Conservation (phyloP, 2,797 vertebrate species). For the Centropyge bicolor region DNA sequence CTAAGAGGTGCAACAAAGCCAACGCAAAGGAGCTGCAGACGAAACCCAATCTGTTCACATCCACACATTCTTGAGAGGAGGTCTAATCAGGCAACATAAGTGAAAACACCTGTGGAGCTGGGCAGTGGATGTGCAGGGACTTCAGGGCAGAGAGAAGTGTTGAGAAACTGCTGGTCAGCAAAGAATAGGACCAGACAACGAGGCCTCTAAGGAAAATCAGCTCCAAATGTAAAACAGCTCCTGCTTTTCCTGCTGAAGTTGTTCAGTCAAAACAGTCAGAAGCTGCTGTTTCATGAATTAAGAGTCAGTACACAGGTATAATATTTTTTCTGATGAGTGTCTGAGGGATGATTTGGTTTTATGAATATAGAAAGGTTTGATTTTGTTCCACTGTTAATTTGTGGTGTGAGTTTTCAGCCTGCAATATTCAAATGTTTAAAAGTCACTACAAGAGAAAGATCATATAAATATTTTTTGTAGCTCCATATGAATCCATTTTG, state of each 20-base stretch:
- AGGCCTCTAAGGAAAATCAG: neutral
- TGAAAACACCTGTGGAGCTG: neutral
- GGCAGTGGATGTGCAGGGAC: neutral
- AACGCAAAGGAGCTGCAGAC: neutral
- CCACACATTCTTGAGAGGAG: neutral
- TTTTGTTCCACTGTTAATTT: neutral
- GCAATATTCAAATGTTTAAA: neutral
- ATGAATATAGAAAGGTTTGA: neutral
- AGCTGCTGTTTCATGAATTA: neutral
- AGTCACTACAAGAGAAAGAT: neutral
- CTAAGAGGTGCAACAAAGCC: neutral
- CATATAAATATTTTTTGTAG: neutral
- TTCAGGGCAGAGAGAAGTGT: neutral
- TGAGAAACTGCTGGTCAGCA: neutral
- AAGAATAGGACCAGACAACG: neutral
- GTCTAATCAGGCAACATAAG: neutral
- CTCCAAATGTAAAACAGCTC: too few species aligned
- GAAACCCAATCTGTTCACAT: neutral
- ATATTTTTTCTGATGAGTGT: neutral
- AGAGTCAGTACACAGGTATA: neutral
- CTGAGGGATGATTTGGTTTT: neutral
- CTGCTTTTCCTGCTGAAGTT: neutral
- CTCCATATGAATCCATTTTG: neutral
- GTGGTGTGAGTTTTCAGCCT: neutral
- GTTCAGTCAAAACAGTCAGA: neutral